Percentiles rank a stretch among this genome's conserved stretches.
These are phyloP conservation scores for Phalangium opilio DNA, from an alignment of 2,888 invertebrate species.

Conservation along the genomic window DNA sequence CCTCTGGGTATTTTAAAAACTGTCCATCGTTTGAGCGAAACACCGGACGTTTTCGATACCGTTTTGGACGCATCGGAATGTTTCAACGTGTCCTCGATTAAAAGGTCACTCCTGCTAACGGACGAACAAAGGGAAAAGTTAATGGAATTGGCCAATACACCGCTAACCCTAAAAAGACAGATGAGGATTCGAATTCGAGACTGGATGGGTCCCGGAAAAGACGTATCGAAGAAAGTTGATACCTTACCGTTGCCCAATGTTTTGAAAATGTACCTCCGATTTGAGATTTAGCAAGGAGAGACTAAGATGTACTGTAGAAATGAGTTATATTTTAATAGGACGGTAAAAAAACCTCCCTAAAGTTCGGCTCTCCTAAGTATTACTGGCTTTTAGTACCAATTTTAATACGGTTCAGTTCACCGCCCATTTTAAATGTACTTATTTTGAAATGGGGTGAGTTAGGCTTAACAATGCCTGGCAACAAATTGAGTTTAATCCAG, in stretches of 20 bases:
- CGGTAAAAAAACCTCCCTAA: too few relatives aligned
- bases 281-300: constrained; percentile 40
- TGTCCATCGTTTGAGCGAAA: constrained; percentile 43
- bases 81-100: constrained; percentile 63
- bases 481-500: too few relatives aligned
- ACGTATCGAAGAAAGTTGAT: constrained; percentile 30
- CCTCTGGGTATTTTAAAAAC: constrained; percentile 68
- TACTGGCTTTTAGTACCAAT: too few relatives aligned
- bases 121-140: constrained; percentile 48
- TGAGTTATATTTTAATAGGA: too few relatives aligned
- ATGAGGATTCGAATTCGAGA: constrained; percentile 44
- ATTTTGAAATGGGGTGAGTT: too few relatives aligned
- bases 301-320: too few relatives aligned
- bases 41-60: constrained; percentile 40
- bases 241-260: constrained; percentile 47
- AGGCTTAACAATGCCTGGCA: too few relatives aligned
- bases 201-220: constrained; percentile 35
- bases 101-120: constrained; percentile 48
- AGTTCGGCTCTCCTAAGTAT: too few relatives aligned
- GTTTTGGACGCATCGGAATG: constrained; percentile 57
- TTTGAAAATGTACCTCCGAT: constrained; percentile 50
- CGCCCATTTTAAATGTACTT: too few relatives aligned
- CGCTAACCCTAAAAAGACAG: constrained; percentile 49
- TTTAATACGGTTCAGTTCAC: too few relatives aligned
- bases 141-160: constrained; percentile 43